Base-by-base conservation (phyloP, 2,797 vertebrate genomes). In the Chloroceryle inda region DNA sequence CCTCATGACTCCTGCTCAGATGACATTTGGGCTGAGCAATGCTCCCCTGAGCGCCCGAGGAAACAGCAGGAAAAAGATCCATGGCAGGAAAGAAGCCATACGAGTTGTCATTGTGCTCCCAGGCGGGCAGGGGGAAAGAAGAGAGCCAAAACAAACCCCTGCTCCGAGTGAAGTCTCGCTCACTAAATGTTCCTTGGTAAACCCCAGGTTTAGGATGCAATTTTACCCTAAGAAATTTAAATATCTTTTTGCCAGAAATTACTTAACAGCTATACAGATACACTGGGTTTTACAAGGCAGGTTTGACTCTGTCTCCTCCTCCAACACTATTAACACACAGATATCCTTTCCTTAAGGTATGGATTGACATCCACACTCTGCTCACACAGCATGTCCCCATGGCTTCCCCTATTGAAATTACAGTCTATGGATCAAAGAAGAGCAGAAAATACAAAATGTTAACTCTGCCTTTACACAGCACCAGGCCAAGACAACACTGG, bases 31-130 rank as follows among this genome's bases (percentile, higher is more conserved):
- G 9, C 12, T 10, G 52, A 49, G 37, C 49, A 72, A 59, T 38
- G 71, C 35, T 71, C 18, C 62, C 17, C 49, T 4, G 31, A n/a
- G 55, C 13, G 1, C 8, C 35, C 64, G 15, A n/a, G 73, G 55
- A 80, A 31, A 14, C 71, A 31, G 27, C 19, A 58, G 21, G 9
- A 58, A 35, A 58, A 35, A 35, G n/a, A 58, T 45, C 63, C 23
- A 0, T 5, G 71, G 50, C 63, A 82, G 58, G 49, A n/a, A 15
- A 31, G 37, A 16, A 50, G 55, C 22, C 20, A 35, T 5, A 4
- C 0, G 4, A 56, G 47, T 40, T 14, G n/a, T 19, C 37, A 6
- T 19, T 8, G 2, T 10, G 10, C 2, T 19, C 62, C 16, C 49
- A 2, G 4, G 13, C 24, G 5, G 17, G 26, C 11, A 11, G 38